A percentile compares a stretch with the other conserved stretches of the same genome.
Conservation (phyloP, 53 echinoderm and acorn worm species). For the Antedon mediterranea region DNA sequence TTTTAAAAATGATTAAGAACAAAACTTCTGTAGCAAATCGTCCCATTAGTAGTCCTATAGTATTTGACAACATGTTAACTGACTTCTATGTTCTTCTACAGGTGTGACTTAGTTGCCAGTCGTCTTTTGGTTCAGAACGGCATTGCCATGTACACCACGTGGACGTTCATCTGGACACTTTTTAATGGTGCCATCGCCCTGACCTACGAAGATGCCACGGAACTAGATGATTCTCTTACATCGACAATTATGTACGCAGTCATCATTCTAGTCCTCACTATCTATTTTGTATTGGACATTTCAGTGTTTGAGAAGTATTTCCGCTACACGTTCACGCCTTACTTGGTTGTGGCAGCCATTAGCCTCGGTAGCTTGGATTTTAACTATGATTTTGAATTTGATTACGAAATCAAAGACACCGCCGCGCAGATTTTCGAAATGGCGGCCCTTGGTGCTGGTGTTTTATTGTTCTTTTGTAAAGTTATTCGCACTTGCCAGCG, state of each 20-base stretch:
- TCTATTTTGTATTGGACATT: slow-evolving; percentile 47
- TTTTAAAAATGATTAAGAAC: no score
- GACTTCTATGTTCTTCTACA: slow-evolving; percentile 4
- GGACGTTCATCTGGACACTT: slow-evolving; percentile 17
- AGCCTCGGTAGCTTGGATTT: neutral
- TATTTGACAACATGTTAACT: no score
- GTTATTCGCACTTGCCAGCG: neutral
- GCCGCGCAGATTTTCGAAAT: neutral
- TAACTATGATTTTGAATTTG: neutral
- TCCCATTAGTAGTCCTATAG: no score
- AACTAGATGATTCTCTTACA: slow-evolving; percentile 13
- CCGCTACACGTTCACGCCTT: slow-evolving; percentile 57
- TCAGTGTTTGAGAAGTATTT: slow-evolving; percentile 44
- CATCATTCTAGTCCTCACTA: slow-evolving; percentile 28
- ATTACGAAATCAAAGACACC: neutral
- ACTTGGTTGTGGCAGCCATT: slow-evolving; percentile 21
- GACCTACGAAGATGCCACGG: slow-evolving; percentile 11
- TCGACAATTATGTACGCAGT: slow-evolving; percentile 32
- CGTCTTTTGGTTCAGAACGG: slow-evolving; percentile 38
- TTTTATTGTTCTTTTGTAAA: neutral
- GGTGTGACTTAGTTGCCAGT: slow-evolving; percentile 14
- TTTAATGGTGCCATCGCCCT: slow-evolving; percentile 22
- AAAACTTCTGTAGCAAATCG: no score
- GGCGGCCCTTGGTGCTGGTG: neutral
- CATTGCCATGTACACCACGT: slow-evolving; percentile 33